These are phyloP conservation scores for Saiga tatarica DNA, from an alignment of 2,113 vertebrate species.

Conservation along the genomic window DNA sequence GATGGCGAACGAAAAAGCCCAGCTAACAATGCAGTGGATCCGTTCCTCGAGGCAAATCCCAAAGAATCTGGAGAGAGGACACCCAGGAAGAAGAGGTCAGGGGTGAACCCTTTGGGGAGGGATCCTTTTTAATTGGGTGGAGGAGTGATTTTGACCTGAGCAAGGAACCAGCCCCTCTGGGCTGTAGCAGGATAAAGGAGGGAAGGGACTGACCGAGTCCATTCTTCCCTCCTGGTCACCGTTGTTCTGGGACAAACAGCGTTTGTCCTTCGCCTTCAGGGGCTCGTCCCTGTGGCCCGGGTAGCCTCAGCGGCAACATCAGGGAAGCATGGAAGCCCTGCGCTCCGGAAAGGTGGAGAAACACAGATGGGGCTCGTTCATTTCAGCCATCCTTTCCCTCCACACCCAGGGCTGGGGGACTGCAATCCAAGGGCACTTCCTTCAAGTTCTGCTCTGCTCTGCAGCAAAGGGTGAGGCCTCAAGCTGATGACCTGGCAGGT, in stretches of 20 bases:
- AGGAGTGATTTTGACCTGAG: neutral
- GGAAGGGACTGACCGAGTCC: too few species aligned
- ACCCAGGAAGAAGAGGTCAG: neutral
- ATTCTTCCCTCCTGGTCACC: neutral
- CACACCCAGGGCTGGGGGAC: too few species aligned
- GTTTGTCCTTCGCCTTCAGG: neutral
- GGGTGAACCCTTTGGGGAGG: accelerated
- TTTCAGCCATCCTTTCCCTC: neutral
- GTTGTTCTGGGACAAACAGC: accelerated
- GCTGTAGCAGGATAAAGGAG: neutral
- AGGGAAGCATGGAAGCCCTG: neutral
- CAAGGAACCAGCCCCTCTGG: neutral
- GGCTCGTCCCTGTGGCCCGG: too few species aligned
- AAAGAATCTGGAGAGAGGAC: neutral
- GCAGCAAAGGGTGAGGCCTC: accelerated
- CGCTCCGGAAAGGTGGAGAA: neutral
- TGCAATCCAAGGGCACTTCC: neutral
- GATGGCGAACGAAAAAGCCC: neutral
- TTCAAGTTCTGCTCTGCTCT: neutral
- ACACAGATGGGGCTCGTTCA: neutral
- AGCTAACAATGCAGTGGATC: too few species aligned
- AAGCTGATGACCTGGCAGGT: neutral
- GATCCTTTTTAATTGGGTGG: neutral
- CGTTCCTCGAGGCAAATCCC: neutral
- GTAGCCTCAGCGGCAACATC: neutral